A percentile compares a stretch with the other conserved stretches of the same genome.
These are phyloP conservation scores for Argyrosomus japonicus DNA, from an alignment of 2,113 vertebrate species.

Conservation along the genomic window DNA sequence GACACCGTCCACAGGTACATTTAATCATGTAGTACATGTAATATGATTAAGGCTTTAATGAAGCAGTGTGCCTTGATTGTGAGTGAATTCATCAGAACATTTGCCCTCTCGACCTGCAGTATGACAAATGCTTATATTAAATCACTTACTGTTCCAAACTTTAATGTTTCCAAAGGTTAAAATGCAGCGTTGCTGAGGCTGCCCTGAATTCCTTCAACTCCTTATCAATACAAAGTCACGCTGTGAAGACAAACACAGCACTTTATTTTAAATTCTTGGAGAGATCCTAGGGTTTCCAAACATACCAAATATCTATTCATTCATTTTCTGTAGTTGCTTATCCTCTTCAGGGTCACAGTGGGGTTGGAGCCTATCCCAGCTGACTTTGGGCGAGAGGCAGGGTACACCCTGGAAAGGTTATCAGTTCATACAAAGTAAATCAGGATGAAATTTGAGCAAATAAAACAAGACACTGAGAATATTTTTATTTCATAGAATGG, in stretches of 20 bases:
- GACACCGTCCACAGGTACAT: background rate
- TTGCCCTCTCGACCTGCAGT: background rate
- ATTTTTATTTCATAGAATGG: background rate
- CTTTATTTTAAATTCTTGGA: too few species aligned
- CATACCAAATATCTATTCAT: too few species aligned
- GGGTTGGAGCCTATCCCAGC: too few species aligned
- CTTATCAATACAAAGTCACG: background rate
- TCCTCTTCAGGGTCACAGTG: too few species aligned
- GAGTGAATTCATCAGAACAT: background rate
- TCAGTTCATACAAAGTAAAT: background rate
- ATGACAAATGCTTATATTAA: background rate
- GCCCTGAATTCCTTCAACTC: background rate
- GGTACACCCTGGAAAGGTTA: too few species aligned
- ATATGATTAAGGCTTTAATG: background rate
- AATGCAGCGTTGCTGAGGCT: background rate
- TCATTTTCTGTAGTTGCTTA: too few species aligned
- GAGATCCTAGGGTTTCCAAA: too few species aligned
- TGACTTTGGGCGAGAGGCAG: too few species aligned
- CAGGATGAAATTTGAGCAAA: background rate
- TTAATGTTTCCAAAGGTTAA: too few species aligned
- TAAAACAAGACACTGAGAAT: background rate
- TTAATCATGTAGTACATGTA: background rate
- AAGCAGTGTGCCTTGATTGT: too few species aligned
- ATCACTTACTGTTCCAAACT: too few species aligned
- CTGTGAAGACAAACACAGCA: background rate